phyloP scores from a whole-genome alignment of 2,888 invertebrate species.

The Nomada flava region DNA sequence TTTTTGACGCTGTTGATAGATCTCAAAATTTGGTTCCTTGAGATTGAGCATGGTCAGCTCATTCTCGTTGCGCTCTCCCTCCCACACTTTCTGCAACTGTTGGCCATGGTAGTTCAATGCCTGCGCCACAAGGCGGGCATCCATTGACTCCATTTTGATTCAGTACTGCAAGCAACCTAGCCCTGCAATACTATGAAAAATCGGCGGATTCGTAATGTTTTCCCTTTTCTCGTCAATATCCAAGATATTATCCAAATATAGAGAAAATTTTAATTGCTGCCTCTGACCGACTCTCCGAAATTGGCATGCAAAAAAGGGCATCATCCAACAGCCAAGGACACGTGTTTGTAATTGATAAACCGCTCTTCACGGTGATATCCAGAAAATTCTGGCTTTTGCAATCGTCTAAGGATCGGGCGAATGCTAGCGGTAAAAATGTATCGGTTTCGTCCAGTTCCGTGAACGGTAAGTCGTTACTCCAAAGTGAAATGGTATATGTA shows the following conservation, averaged over 20 bases:
- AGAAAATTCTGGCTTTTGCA: constrained; percentile 50
- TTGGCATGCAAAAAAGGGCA: constrained; percentile 61
- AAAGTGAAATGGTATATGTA: constrained; percentile 46
- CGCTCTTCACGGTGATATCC: constrained; percentile 45
- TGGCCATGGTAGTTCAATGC: constrained; percentile 94
- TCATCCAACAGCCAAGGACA: constrained; percentile 59
- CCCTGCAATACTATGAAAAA: constrained; percentile 78
- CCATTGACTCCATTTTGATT: constrained; percentile 85
- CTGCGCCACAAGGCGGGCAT: constrained; percentile 87
- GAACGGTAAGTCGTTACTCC: constrained; percentile 41
- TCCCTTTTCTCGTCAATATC: constrained; percentile 31
- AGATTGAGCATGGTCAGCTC: constrained; percentile 89
- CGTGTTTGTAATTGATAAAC: constrained; percentile 45
- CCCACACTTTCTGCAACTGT: constrained; percentile 95
- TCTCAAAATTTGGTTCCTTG: constrained; percentile 88
- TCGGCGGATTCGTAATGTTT: constrained; percentile 54
- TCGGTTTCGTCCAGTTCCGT: constrained; percentile 39
- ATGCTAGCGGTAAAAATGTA: constrained; percentile 43
- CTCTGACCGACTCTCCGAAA: constrained; percentile 53
- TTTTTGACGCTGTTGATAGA: constrained; percentile 92
- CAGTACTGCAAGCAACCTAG: constrained; percentile 71
- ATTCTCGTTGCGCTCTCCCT: constrained; percentile 92
- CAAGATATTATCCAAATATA: constrained; percentile 40
- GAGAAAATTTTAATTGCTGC: constrained; percentile 39
- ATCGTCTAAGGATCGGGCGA: constrained; percentile 36